Evolutionary conservation across 2,113 vertebrate genomes (phyloP).

Genomic region (Engraulis encrasicolus): DNA sequence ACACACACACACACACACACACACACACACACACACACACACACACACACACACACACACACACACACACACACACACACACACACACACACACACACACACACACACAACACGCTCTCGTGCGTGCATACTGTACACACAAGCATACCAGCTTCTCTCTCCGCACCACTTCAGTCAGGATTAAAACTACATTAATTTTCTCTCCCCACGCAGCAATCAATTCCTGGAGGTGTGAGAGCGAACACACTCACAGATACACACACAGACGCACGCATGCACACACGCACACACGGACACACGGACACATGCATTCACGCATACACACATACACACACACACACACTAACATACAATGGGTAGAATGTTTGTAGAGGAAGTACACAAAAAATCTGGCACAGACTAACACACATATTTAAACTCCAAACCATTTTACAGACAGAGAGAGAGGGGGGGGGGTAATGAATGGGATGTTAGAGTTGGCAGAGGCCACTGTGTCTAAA

Average conservation of each 20-base stretch:
- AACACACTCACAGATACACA: background rate
- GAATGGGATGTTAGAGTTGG: too few relatives aligned
- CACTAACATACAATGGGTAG: slow-evolving; percentile 24
- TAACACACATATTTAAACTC: too few relatives aligned
- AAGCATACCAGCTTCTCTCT: background rate
- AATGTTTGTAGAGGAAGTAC: too few relatives aligned
- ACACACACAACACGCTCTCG: too few relatives aligned
- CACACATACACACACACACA: slow-evolving; percentile 31
- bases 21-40: slow-evolving; percentile 26
- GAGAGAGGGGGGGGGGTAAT: too few relatives aligned
- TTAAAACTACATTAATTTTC: background rate
- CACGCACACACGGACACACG: background rate
- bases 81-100: background rate
- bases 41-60: background rate
- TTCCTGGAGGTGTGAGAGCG: background rate
- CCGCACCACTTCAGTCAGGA: slow-evolving; percentile 8
- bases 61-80: background rate
- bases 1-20: slow-evolving; percentile 27
- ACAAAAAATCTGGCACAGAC: background rate
- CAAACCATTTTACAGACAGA: too few relatives aligned
- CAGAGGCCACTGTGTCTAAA: slow-evolving; percentile 11
- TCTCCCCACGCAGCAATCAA: background rate
- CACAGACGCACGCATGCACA: background rate
- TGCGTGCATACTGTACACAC: too few relatives aligned
- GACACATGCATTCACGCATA: slow-evolving; percentile 29